Base-by-base conservation (phyloP, 2,113 vertebrate species). In the Entomyzon cyanotis region DNA sequence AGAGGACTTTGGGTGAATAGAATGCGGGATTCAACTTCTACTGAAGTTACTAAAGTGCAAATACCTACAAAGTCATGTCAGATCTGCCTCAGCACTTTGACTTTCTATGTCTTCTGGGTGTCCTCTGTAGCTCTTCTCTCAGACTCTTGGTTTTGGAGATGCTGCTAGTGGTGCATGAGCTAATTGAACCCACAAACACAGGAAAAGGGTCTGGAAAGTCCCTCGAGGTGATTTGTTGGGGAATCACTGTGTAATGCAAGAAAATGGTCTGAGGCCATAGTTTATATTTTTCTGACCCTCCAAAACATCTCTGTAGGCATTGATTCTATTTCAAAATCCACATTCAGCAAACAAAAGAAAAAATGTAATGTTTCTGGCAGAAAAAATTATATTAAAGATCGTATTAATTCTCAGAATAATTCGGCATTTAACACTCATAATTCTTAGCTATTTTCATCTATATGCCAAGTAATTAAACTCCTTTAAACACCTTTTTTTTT, bases 381-480 rank as follows among this genome's bases (percentile, higher is more conserved):
- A 89, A 96, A 71, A 76, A 94, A 56, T 92, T 94, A 58, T 46
- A 67, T 69, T 87, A 86, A 95, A 81, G 62, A 84, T 84, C 53
- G 70, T 67, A 41, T 59, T 75, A 28, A 75, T 87, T 90, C 80
- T 96, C 75, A 90, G 75, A 95, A 49, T 69, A 79, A 80, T 96
- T 70, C 49, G 95, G 37, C 53, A 90, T 84, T 77, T 96, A 79
- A 78, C 39, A 41, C 60, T 77, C 31, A 49, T 50, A 88, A 93
- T 93, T 95, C 53, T 86, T 81, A 30, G 28, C 12, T 87, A 24
- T 74, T 94, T 92, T 84, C 17, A 94, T 96, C 92, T 96, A 71
- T 91, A 90, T 96, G 46, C 59, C 91, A 52, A 92, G 94, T 83
- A 90, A 96, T 96, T 90, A 90, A 96, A 88, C 46, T 96, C 19